These are phyloP conservation scores for Isichthys henryi DNA, from an alignment of 2,113 vertebrate genomes.

Conservation along the genomic window DNA sequence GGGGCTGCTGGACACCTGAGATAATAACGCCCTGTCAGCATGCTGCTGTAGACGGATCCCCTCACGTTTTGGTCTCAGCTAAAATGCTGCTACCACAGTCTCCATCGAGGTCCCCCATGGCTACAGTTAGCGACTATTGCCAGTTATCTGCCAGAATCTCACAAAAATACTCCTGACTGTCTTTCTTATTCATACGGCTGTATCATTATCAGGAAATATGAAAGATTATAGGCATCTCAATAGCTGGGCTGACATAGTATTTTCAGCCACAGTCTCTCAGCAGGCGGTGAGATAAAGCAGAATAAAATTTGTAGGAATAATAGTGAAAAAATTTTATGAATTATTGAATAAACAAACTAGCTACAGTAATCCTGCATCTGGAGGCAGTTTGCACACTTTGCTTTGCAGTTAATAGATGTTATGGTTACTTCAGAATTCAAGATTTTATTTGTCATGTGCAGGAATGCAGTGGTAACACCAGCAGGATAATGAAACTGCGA, in stretches of 20 bases:
- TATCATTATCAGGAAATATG: not conserved
- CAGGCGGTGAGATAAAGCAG: not conserved
- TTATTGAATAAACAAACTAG: not conserved
- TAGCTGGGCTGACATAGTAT: not conserved
- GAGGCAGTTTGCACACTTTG: not conserved
- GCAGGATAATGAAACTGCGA: not conserved
- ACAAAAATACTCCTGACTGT: not conserved
- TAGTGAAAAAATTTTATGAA: not conserved
- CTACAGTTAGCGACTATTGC: not conserved
- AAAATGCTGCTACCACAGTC: not conserved
- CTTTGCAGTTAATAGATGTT: not conserved
- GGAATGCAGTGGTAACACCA: not conserved
- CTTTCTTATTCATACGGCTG: not conserved
- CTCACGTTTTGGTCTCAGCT: not conserved
- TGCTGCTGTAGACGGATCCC: not conserved
- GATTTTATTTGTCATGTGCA: not conserved
- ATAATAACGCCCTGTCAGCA: not conserved
- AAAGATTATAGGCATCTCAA: not conserved
- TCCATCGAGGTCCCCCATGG: not conserved
- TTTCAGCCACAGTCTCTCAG: not conserved
- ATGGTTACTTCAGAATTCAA: not conserved
- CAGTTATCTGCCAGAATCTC: not conserved
- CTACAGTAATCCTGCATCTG: not conserved
- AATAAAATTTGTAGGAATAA: not conserved
- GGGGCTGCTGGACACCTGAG: not conserved